These are phyloP conservation scores for Silurus lanzhouensis DNA, from an alignment of 2,797 vertebrate genomes.

Conservation along the genomic window DNA sequence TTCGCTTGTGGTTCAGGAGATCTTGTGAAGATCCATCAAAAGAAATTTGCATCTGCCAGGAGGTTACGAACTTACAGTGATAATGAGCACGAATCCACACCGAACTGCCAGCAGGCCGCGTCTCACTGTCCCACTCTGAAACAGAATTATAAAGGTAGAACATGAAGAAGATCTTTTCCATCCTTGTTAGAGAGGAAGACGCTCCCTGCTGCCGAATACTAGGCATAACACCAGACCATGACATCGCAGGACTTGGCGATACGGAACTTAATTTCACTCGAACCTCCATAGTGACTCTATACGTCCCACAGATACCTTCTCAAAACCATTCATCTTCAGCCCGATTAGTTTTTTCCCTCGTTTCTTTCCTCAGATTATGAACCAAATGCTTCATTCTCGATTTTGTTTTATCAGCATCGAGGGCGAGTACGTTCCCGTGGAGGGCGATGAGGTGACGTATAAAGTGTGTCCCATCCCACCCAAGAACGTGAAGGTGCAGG, in stretches of 20 bases:
- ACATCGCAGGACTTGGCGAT: background rate
- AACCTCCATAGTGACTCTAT: too few relatives aligned
- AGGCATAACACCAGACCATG: background rate
- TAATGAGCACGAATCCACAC: background rate
- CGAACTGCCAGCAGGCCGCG: background rate
- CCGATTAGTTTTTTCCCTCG: too few relatives aligned
- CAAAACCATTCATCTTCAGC: too few relatives aligned
- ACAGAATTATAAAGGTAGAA: background rate
- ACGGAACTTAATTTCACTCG: too few relatives aligned
- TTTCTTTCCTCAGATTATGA: background rate
- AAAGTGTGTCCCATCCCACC: conserved; percentile 93
- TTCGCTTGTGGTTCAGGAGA: background rate
- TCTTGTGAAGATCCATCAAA: background rate
- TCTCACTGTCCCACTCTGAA: background rate
- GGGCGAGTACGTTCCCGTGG: conserved; percentile 94
- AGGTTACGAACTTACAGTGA: background rate
- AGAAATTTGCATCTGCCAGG: background rate
- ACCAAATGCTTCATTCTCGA: background rate
- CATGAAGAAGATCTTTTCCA: background rate
- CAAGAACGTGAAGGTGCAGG: conserved; percentile 98
- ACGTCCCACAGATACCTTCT: too few relatives aligned
- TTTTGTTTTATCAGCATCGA: conserved; percentile 80
- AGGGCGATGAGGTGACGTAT: conserved; percentile 95
- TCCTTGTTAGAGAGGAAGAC: background rate
- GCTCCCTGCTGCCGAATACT: background rate